These are phyloP conservation scores for Irena cyanogastra DNA, from an alignment of 2,113 vertebrate species.

Conservation along the genomic window DNA sequence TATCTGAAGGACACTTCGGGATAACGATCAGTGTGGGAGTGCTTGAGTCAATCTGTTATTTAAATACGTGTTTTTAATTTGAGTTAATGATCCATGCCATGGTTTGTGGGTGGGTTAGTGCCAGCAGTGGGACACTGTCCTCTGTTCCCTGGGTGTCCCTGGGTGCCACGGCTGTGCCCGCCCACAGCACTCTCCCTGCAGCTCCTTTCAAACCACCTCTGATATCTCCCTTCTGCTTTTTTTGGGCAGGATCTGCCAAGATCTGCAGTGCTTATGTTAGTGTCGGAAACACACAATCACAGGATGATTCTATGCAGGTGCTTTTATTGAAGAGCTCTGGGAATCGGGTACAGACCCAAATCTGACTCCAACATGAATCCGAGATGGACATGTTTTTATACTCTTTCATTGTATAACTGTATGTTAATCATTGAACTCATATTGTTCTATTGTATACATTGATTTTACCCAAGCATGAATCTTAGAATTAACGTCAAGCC, in stretches of 20 bases:
- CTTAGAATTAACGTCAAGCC: too few species aligned
- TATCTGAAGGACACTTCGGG: not conserved
- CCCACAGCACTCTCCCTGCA: not conserved
- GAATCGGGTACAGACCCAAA: too few species aligned
- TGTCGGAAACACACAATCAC: too few species aligned
- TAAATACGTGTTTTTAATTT: not conserved
- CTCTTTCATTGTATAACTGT: too few species aligned
- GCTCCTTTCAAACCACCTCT: not conserved
- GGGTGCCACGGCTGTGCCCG: not conserved
- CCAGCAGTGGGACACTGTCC: accelerated
- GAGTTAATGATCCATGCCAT: accelerated
- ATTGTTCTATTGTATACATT: too few species aligned
- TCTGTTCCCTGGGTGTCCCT: accelerated
- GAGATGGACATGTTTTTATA: too few species aligned
- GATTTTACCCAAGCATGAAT: too few species aligned
- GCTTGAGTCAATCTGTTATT: not conserved
- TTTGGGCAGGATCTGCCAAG: not conserved
- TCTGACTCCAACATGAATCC: too few species aligned
- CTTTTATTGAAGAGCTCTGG: too few species aligned
- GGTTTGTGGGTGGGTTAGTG: too few species aligned
- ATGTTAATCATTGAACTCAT: too few species aligned
- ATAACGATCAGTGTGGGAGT: accelerated
- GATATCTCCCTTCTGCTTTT: not conserved
- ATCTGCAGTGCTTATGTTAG: accelerated
- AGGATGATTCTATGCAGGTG: too few species aligned